These are phyloP conservation scores for Otus sunia DNA, from an alignment of 2,113 vertebrate genomes.

Conservation along the genomic window DNA sequence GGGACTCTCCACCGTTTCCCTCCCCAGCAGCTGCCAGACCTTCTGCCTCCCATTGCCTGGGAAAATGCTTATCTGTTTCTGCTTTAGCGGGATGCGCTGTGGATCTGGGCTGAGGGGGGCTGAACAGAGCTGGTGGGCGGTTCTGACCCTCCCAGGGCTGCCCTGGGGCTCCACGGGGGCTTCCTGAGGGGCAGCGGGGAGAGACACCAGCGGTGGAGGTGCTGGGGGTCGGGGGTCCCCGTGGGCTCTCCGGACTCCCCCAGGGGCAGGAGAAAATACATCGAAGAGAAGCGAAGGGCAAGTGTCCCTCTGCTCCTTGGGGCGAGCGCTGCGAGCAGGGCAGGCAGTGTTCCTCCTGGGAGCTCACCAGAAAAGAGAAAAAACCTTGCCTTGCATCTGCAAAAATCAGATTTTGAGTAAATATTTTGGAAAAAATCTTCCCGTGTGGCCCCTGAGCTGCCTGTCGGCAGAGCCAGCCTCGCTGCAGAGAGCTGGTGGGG, in stretches of 20 bases:
- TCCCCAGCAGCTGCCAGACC: rapidly evolving
- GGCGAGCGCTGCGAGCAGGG: background rate
- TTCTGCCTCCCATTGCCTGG: background rate
- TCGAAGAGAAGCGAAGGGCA: background rate
- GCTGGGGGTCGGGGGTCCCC: background rate
- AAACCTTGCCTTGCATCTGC: background rate
- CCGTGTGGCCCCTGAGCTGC: background rate
- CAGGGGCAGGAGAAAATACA: background rate
- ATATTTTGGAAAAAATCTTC: background rate
- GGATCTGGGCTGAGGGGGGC: rapidly evolving
- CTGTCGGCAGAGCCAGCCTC: rapidly evolving
- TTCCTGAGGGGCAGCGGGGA: rapidly evolving
- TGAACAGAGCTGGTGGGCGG: background rate
- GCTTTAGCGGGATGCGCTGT: background rate
- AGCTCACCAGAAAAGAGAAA: background rate
- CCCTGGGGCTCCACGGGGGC: rapidly evolving
- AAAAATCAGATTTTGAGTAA: background rate
- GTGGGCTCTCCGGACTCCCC: rapidly evolving
- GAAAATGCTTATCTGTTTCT: background rate
- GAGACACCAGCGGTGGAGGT: rapidly evolving
- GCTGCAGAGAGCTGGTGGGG: background rate
- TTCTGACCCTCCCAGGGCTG: background rate
- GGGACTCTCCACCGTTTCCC: rapidly evolving
- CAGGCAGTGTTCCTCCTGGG: background rate
- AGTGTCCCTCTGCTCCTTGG: too few relatives aligned